Evolutionary conservation across 2,113 vertebrate species (phyloP).

Genomic region (Pygathrix nemaeus): DNA sequence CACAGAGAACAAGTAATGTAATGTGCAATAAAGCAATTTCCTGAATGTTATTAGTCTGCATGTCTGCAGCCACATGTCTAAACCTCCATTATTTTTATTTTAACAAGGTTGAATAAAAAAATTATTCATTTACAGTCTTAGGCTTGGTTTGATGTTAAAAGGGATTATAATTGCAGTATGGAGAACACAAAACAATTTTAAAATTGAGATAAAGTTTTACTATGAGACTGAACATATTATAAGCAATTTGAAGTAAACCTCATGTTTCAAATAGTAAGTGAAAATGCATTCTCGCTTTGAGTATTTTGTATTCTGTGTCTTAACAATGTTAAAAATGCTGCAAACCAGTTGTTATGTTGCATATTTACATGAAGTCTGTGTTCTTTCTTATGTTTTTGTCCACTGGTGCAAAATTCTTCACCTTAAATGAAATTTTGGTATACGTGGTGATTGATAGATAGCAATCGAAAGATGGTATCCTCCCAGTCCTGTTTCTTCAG

Average conservation of each 20-base stretch:
- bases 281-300: not conserved
- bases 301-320: not conserved
- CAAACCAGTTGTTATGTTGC: not conserved
- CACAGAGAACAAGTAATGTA: not conserved
- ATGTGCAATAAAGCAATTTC: not conserved
- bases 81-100: conserved; percentile 15
- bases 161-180: not conserved
- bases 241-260: conserved; percentile 32
- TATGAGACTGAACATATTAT: not conserved
- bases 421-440: not conserved
- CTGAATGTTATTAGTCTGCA: not conserved
- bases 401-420: not conserved
- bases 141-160: conserved; percentile 18
- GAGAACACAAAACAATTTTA: conserved; percentile 18
- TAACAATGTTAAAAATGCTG: conserved; percentile 23
- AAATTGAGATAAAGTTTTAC: conserved; percentile 20
- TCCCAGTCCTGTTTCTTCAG: not conserved
- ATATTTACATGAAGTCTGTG: not conserved
- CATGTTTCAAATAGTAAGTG: not conserved
- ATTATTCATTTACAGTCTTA: not conserved
- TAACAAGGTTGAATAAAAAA: not conserved
- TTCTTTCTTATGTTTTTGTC: not conserved
- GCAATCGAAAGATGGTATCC: not conserved
- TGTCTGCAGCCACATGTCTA: not conserved
- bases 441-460: not conserved